Evolutionary conservation across 2,797 vertebrate species (phyloP), one percentile per base, ranked within the genome.

Genomic region (Acrocephalus scirpaceus): DNA sequence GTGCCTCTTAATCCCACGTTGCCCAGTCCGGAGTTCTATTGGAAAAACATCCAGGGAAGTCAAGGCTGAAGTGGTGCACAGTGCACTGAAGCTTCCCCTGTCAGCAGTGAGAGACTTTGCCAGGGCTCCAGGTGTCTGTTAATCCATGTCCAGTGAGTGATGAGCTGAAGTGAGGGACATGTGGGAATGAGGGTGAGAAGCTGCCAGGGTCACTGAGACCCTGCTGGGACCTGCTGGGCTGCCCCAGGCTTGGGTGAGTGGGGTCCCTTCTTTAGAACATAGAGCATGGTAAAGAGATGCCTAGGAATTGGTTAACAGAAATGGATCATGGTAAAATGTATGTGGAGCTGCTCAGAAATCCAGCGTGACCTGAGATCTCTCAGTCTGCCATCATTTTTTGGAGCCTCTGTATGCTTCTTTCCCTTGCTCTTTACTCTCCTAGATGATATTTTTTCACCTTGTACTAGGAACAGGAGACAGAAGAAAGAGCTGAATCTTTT

Each of bases 391-490:
- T 65, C 0, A 3, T 51, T 40, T 58, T 82, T 74, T 81, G 80
- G 83, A 85, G 77, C 29, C 40, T 81, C 50, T 21, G 1, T 58
- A 22, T 54, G 29, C 36, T 75, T 47, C 70, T 62, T 86, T 66
- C 38, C 47, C 40, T 53, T 23, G 34, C 54, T 65, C 56, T 86
- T 79, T 54, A 34, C 69, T 25, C 27, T 67, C 85, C 54, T 69
- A 36, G 69, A 21, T 65, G 47, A 21, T 51, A 29, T 77, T 88
- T 93, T 88, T 77, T 86, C 82, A 73, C 69, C 27, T 88, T 90
- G 48, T 86, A 30, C 56, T 56, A 18, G 29, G 71, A 74, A 27
- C 22, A 53, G 48, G 48, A 77, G 34, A 58, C 34, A 67, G 32
- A 84, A 95, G 56, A 70, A 91, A 47, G 40, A 80, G 16, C 36